A percentile compares a stretch with the other conserved stretches of the same genome.
Evolutionary conservation across 2,888 invertebrate species (phyloP).

Genomic region (Diadegma fenestrale): DNA sequence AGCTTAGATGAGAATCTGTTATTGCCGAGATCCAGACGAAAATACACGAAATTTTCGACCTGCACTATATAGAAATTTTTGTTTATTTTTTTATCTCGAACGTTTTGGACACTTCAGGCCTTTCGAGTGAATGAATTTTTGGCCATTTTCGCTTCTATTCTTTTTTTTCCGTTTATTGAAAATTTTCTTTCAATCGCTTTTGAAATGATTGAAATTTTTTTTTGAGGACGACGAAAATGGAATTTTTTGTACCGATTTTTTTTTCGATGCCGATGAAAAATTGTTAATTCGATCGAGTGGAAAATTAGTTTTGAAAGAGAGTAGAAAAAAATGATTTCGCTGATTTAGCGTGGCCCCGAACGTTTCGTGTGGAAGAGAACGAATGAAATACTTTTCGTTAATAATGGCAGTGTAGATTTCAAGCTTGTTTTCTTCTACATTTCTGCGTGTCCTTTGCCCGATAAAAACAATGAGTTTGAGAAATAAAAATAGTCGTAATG

Average conservation of each 20-base stretch:
- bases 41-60: constrained; percentile 50
- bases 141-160: background rate
- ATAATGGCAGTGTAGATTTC: constrained; percentile 63
- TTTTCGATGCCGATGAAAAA: background rate
- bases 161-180: background rate
- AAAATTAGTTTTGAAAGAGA: background rate
- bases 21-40: constrained; percentile 80
- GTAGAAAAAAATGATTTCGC: background rate
- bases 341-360: background rate
- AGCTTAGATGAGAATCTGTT: constrained; percentile 83
- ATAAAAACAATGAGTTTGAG: background rate
- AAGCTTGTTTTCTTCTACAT: constrained; percentile 30
- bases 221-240: background rate
- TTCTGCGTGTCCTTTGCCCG: constrained; percentile 22
- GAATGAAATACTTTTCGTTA: constrained; percentile 25
- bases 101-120: background rate
- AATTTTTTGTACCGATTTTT: background rate
- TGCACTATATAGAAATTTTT: constrained; percentile 37
- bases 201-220: background rate
- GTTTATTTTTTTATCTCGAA: background rate
- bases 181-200: background rate
- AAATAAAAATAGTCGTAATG: constrained; percentile 15
- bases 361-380: background rate
- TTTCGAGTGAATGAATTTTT: constrained; percentile 2
- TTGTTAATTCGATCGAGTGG: too few relatives aligned